Evolutionary conservation across 2,797 vertebrate species (phyloP).

Genomic region (Scleropages formosus): DNA sequence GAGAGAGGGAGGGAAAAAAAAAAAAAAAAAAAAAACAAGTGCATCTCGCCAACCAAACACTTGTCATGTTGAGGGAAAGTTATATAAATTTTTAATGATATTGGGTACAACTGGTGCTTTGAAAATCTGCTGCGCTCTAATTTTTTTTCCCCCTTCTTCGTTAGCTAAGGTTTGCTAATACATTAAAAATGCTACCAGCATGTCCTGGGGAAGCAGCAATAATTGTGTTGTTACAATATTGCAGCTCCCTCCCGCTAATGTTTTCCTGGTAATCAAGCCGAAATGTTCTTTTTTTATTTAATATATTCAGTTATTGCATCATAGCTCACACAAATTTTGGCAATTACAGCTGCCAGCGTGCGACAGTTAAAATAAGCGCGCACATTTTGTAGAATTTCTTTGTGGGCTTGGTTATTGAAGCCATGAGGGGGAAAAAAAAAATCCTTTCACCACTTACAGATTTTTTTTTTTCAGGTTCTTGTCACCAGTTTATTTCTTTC

Average conservation of each 20-base stretch:
- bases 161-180: conserved; percentile 90
- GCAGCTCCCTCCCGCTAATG: conserved; percentile 78
- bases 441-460: conserved; percentile 78
- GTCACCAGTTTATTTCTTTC: conserved; percentile 45
- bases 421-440: conserved; percentile 60
- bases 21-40: conserved; percentile 66
- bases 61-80: conserved; percentile 84
- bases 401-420: conserved; percentile 86
- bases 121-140: conserved; percentile 93
- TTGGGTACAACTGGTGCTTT: conserved; percentile 86
- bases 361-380: conserved; percentile 89
- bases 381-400: conserved; percentile 80
- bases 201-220: conserved; percentile 85
- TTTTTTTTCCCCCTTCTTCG: conserved; percentile 77
- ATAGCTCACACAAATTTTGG: conserved; percentile 85
- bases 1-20: conserved; percentile 32
- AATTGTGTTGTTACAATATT: conserved; percentile 89
- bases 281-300: conserved; percentile 78
- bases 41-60: conserved; percentile 83
- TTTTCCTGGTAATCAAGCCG: conserved; percentile 89
- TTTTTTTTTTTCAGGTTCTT: conserved; percentile 55
- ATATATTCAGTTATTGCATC: conserved; percentile 88
- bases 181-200: conserved; percentile 84
- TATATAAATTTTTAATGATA: conserved; percentile 98
- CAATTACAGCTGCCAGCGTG: conserved; percentile 82